These are phyloP conservation scores for Drosophila pseudotalamancana DNA, from an alignment of 2,888 invertebrate species.

Conservation along the genomic window DNA sequence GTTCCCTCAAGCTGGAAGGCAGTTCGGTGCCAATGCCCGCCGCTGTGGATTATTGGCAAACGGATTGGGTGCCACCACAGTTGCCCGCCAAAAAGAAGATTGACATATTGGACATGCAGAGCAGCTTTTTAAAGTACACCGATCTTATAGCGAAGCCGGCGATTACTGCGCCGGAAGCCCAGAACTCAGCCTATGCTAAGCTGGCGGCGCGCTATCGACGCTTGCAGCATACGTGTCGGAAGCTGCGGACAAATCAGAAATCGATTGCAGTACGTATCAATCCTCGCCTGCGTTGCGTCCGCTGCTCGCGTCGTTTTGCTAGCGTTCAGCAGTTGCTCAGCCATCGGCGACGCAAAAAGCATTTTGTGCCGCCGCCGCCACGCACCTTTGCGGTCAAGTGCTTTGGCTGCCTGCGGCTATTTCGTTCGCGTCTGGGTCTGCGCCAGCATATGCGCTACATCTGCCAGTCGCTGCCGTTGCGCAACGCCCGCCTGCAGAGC, in stretches of 20 bases:
- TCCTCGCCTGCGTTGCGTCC: constrained; percentile 40
- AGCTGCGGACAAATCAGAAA: constrained; percentile 21
- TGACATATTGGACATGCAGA: constrained; percentile 72
- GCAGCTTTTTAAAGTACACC: constrained; percentile 68
- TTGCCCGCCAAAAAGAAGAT: constrained; percentile 60
- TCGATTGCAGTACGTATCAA: background rate
- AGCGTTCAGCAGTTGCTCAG: constrained; percentile 48
- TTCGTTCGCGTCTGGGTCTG: constrained; percentile 76
- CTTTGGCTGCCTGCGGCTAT: constrained; percentile 73
- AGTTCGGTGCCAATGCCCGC: constrained; percentile 8
- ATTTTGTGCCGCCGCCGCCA: constrained; percentile 37
- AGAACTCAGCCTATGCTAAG: constrained; percentile 42
- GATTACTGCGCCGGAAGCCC: constrained; percentile 12
- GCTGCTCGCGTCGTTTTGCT: constrained; percentile 43
- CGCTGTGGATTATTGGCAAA: constrained; percentile 56
- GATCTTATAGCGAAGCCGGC: constrained; percentile 43
- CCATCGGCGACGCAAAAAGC: constrained; percentile 60
- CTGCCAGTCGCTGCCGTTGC: constrained; percentile 73
- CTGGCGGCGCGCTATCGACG: constrained; percentile 57
- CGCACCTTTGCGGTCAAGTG: constrained; percentile 64
- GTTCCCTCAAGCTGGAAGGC: constrained; percentile 54
- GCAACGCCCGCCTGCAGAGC: constrained; percentile 56
- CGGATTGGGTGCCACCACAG: constrained; percentile 54
- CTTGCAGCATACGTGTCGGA: constrained; percentile 55
- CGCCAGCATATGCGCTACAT: constrained; percentile 82